A percentile compares a stretch with the other conserved stretches of the same genome.
These are phyloP conservation scores for Alloplasta piceator DNA, from an alignment of 2,888 invertebrate species.

Conservation along the genomic window DNA sequence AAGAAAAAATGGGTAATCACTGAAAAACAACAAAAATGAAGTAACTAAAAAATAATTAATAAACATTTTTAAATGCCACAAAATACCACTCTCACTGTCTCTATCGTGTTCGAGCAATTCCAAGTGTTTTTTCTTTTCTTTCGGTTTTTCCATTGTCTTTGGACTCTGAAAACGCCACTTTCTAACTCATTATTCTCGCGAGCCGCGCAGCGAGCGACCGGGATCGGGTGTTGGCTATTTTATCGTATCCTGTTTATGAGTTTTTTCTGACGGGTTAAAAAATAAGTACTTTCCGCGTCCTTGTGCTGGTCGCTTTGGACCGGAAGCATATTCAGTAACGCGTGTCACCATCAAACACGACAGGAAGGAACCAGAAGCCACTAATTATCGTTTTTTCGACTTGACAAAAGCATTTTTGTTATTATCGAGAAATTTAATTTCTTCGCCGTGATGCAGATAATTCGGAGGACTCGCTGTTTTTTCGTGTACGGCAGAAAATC, in stretches of 20 bases:
- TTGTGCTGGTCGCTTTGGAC: constrained; percentile 42
- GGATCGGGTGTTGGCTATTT: not conserved
- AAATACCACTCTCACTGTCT: too few species aligned
- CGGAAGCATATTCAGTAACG: constrained; percentile 77
- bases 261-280: not conserved
- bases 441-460: too few species aligned
- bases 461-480: too few species aligned
- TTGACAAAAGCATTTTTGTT: constrained; percentile 52
- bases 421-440: too few species aligned
- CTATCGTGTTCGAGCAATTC: too few species aligned
- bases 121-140: not conserved
- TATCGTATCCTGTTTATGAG: not conserved
- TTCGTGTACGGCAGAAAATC: too few species aligned
- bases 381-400: constrained; percentile 59
- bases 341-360: constrained; percentile 73
- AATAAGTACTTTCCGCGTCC: not conserved
- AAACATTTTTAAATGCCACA: not conserved
- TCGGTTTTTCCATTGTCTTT: not conserved
- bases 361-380: constrained; percentile 59
- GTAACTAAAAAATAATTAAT: not conserved
- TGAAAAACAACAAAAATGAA: not conserved
- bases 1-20: constrained; percentile 23
- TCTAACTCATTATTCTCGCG: not conserved
- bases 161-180: not conserved
- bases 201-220: not conserved